Conservation (phyloP, 2,113 vertebrate genomes). For the Psittacus erithacus region DNA sequence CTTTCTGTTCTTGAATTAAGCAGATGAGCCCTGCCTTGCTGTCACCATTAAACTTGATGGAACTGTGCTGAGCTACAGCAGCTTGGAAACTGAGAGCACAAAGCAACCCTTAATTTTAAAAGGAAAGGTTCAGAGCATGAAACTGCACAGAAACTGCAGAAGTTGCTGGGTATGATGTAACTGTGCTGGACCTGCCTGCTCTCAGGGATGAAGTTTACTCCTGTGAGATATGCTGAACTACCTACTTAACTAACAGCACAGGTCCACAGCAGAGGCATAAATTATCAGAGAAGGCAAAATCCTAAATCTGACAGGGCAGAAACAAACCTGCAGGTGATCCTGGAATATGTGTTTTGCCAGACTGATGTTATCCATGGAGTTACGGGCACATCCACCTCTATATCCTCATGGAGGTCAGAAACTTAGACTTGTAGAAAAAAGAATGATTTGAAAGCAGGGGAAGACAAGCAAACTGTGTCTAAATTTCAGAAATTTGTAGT, state of each 20-base stretch:
- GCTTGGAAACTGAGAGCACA: background rate
- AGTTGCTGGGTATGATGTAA: background rate
- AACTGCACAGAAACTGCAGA: background rate
- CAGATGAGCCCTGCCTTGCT: background rate
- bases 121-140: background rate
- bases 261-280: background rate
- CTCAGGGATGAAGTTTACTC: background rate
- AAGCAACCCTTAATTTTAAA: background rate
- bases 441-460: background rate
- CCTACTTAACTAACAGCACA: background rate
- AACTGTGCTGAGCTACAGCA: background rate
- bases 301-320: background rate
- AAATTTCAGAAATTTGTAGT: background rate
- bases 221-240: background rate
- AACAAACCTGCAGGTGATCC: background rate
- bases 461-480: background rate
- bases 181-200: background rate
- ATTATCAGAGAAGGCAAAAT: background rate
- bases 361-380: background rate
- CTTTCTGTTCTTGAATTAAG: background rate
- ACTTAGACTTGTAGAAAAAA: background rate
- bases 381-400: background rate
- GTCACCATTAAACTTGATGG: background rate
- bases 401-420: background rate
- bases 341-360: background rate